Conservation (phyloP, 2,797 vertebrate genomes). For the Leontopithecus rosalia region DNA sequence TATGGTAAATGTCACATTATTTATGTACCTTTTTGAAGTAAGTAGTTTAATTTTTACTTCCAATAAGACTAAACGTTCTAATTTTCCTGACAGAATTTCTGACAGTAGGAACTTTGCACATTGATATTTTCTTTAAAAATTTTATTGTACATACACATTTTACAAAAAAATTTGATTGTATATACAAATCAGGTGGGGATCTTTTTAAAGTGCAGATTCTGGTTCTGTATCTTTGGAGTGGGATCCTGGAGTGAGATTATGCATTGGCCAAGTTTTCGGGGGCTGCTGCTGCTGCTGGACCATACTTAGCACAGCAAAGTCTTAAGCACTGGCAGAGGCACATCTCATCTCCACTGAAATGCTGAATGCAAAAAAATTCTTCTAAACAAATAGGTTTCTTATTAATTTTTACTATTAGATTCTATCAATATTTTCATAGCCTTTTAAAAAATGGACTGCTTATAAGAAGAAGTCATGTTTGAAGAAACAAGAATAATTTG, state of each 20-base stretch:
- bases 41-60: not conserved
- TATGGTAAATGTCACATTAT: not conserved
- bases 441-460: not conserved
- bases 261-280: not conserved
- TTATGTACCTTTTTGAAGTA: not conserved
- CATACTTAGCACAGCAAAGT: not conserved
- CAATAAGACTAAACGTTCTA: not conserved
- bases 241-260: not conserved
- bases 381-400: not conserved
- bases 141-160: not conserved
- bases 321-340: not conserved
- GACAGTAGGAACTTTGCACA: not conserved
- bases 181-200: not conserved
- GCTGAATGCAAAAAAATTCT: not conserved
- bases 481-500: constrained; percentile 19
- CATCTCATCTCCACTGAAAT: not conserved
- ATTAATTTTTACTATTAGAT: not conserved
- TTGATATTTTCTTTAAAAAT: not conserved
- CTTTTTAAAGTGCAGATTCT: not conserved
- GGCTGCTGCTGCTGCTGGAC: not conserved
- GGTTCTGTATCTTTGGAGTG: not conserved
- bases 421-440: not conserved
- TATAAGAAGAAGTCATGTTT: not conserved
- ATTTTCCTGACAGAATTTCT: not conserved
- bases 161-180: not conserved